Evolutionary conservation across 2,797 vertebrate genomes (phyloP).

Genomic region (Synaphobranchus kaupii): DNA sequence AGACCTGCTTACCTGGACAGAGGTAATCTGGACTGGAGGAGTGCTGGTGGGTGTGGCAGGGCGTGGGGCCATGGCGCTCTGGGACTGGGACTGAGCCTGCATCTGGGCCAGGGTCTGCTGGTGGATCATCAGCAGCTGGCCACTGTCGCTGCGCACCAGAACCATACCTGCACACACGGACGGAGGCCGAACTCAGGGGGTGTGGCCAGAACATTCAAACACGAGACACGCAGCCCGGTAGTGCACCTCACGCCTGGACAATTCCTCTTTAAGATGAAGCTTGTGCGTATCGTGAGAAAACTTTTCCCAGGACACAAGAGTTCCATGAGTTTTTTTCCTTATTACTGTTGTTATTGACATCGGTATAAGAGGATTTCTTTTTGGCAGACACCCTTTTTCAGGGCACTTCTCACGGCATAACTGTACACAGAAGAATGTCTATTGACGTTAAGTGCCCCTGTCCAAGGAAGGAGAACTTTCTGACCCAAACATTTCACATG

Average conservation of each 20-base stretch:
- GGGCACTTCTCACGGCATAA: background rate
- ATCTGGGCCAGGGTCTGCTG: slow-evolving; percentile 94
- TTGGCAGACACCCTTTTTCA: background rate
- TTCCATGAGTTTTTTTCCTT: background rate
- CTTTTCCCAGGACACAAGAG: background rate
- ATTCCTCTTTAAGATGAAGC: background rate
- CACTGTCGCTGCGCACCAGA: slow-evolving; percentile 89
- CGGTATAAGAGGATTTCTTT: background rate
- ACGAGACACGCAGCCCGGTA: background rate
- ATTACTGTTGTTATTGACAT: background rate
- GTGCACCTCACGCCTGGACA: background rate
- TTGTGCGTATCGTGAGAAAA: background rate
- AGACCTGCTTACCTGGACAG: slow-evolving; percentile 79
- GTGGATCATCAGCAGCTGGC: slow-evolving; percentile 92
- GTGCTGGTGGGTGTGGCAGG: slow-evolving; percentile 82
- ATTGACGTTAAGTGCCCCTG: background rate
- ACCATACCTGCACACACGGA: slow-evolving; percentile 73
- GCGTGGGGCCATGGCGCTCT: slow-evolving; percentile 81
- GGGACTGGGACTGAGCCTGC: slow-evolving; percentile 81
- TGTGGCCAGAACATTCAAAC: background rate
- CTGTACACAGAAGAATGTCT: background rate
- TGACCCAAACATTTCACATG: too few species aligned
- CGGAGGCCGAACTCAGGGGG: background rate
- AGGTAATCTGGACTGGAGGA: slow-evolving; percentile 81
- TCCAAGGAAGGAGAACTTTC: background rate